A percentile compares a stretch with the other conserved stretches of the same genome.
Conservation (phyloP, 2,797 vertebrate genomes). For the Pelodytes ibericus region DNA sequence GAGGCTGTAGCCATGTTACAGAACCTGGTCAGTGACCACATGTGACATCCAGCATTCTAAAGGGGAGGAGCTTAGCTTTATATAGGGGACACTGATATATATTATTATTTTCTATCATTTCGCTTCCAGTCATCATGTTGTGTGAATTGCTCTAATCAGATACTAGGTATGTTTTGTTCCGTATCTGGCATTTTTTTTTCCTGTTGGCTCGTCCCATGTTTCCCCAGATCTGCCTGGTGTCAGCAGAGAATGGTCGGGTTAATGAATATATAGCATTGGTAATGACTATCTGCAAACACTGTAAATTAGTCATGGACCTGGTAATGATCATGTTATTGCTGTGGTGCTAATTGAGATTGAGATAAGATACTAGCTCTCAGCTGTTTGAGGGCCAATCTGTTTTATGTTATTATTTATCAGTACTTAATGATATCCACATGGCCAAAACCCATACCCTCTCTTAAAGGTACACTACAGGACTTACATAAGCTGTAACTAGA, state of each 20-base stretch:
- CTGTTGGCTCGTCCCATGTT: background rate
- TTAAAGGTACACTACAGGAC: background rate
- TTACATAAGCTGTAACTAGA: no score
- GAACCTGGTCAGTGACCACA: no score
- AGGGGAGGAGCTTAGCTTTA: no score
- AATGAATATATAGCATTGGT: slow-evolving; percentile 21
- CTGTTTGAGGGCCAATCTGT: background rate
- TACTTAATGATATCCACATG: no score
- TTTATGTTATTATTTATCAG: background rate
- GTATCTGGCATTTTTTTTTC: background rate
- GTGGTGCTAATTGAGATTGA: background rate
- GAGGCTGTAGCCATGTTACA: no score
- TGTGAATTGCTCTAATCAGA: no score
- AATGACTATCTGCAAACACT: slow-evolving; percentile 12
- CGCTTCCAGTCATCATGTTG: no score
- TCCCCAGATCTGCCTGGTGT: background rate
- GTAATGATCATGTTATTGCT: slow-evolving; percentile 6
- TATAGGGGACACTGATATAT: no score
- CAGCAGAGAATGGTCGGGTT: slow-evolving; percentile 20
- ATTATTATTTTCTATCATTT: no score
- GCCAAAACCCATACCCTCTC: background rate
- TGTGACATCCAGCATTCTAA: no score
- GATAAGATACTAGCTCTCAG: slow-evolving; percentile 7
- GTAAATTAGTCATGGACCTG: background rate
- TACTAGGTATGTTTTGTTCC: no score